A percentile compares a stretch with the other conserved stretches of the same genome.
These are phyloP conservation scores for Rhinoderma darwinii DNA, from an alignment of 2,113 vertebrate genomes.

Conservation along the genomic window DNA sequence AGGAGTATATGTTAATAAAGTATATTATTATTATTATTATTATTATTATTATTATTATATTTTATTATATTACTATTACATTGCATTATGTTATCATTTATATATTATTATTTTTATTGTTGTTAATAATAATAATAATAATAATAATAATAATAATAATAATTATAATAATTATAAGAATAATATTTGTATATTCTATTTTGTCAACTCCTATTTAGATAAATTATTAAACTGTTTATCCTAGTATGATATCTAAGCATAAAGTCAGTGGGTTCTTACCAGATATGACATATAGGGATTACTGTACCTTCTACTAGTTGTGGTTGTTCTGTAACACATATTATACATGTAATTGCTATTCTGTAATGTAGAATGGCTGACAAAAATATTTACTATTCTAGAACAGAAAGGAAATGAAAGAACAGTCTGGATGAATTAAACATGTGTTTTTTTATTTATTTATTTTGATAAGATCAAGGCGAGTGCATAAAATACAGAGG, in stretches of 20 bases:
- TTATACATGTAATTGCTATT: slow-evolving; percentile 8
- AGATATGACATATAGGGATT: not conserved
- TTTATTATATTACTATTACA: too few relatives aligned
- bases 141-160: too few relatives aligned
- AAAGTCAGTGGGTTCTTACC: not conserved
- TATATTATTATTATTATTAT: too few relatives aligned
- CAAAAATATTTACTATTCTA: slow-evolving; percentile 25
- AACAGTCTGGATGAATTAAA: not conserved
- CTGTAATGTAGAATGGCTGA: not conserved
- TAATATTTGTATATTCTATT: not conserved
- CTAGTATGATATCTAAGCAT: not conserved
- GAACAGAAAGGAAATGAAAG: slow-evolving; percentile 18
- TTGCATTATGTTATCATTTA: too few relatives aligned
- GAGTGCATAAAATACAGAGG: not conserved
- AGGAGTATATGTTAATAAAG: too few relatives aligned
- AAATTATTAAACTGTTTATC: not conserved
- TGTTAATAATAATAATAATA: too few relatives aligned
- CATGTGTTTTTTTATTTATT: slow-evolving; percentile 19
- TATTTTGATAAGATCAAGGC: not conserved
- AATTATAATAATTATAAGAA: not conserved
- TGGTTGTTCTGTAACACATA: not conserved
- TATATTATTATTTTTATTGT: too few relatives aligned
- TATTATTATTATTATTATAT: too few relatives aligned
- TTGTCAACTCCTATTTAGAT: not conserved
- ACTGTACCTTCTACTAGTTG: not conserved